A percentile compares a stretch with the other conserved stretches of the same genome.
Conservation (phyloP, 2,888 invertebrate genomes). For the Hydraecia micacea region DNA sequence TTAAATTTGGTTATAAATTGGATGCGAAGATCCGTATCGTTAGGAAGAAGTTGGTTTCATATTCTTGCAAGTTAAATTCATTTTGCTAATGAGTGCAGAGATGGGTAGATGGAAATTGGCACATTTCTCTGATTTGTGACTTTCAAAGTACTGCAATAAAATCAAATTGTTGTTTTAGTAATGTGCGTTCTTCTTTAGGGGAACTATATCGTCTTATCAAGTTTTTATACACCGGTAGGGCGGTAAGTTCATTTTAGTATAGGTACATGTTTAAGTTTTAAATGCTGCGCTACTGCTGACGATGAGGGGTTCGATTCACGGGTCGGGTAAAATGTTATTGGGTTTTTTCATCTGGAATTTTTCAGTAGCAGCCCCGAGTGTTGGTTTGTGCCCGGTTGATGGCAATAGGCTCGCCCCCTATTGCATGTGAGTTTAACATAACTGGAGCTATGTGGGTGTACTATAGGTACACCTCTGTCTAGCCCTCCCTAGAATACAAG, state of each 20-base stretch:
- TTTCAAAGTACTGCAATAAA: conserved; percentile 16
- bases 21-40: conserved; percentile 38
- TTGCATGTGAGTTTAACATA: neutral
- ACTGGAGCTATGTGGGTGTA: too few relatives aligned
- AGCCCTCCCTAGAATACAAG: too few relatives aligned
- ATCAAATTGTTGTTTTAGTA: neutral
- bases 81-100: conserved; percentile 30
- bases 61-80: conserved; percentile 44
- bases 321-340: neutral
- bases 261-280: too few relatives aligned
- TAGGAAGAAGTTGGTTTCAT: conserved; percentile 35
- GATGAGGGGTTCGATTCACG: neutral
- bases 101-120: conserved; percentile 12
- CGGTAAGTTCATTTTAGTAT: neutral
- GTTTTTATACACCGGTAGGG: neutral
- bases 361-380: neutral
- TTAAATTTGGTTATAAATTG: conserved; percentile 40
- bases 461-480: too few relatives aligned
- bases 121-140: conserved; percentile 14
- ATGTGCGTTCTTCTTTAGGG: neutral
- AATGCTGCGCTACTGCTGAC: neutral
- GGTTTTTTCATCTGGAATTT: neutral
- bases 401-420: neutral
- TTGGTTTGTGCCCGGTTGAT: neutral
- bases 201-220: neutral